Percentiles rank a stretch among this genome's conserved stretches.
phyloP scores from a whole-genome alignment of 2,113 vertebrate genomes.

The Coryphaenoides rupestris region DNA sequence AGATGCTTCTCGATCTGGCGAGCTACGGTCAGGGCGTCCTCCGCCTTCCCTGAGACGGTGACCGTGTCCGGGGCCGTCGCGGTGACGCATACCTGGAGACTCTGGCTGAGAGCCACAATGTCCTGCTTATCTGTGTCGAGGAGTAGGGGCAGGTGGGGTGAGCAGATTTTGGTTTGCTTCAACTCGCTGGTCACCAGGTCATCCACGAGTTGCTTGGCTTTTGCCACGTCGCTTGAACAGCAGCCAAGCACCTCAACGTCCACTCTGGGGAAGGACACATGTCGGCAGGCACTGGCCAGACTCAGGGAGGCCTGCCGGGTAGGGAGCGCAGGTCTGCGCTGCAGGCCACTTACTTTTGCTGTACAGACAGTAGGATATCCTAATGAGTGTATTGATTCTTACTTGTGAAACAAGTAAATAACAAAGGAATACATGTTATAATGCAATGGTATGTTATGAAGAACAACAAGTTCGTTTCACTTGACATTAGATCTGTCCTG shows the following conservation, averaged over 20 bases:
- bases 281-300: neutral
- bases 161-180: conserved; percentile 20
- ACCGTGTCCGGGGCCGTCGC: conserved; percentile 23
- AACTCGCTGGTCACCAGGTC: conserved; percentile 43
- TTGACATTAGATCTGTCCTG: no score
- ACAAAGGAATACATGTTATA: no score
- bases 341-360: no score
- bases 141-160: conserved; percentile 17
- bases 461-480: no score
- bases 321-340: no score
- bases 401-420: no score
- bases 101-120: conserved; percentile 29
- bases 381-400: no score
- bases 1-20: conserved; percentile 37
- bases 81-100: conserved; percentile 31
- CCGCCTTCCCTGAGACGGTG: conserved; percentile 43
- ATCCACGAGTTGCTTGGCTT: conserved; percentile 41
- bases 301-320: neutral
- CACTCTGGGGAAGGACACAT: conserved; percentile 32
- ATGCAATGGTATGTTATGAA: no score
- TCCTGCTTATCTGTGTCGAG: conserved; percentile 29
- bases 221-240: conserved; percentile 9
- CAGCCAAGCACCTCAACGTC: conserved; percentile 35
- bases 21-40: conserved; percentile 33
- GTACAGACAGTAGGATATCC: no score